Conservation (phyloP, 2,888 invertebrate species). For the Caenorhabditis japonica region DNA sequence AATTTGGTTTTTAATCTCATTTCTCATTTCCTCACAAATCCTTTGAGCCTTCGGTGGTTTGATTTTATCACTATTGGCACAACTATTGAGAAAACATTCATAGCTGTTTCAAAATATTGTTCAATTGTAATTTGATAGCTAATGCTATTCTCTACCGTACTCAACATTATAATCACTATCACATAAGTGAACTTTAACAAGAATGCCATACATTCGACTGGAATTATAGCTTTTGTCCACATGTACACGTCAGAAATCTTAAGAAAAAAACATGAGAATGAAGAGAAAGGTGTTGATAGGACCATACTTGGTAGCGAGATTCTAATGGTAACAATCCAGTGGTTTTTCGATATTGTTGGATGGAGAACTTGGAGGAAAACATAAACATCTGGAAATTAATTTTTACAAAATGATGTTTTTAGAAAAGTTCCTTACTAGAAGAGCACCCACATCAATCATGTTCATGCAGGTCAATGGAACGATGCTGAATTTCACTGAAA, state of each 20-base stretch:
- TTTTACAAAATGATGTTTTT: background rate
- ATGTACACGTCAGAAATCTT: slow-evolving; percentile 44
- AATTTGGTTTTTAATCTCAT: background rate
- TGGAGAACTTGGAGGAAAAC: slow-evolving; percentile 22
- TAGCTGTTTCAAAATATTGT: slow-evolving; percentile 11
- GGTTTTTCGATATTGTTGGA: slow-evolving; percentile 19
- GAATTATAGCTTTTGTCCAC: slow-evolving; percentile 32
- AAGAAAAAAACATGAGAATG: background rate
- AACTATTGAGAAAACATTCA: slow-evolving; percentile 11
- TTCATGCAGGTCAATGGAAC: slow-evolving; percentile 23
- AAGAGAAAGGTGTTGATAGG: too few relatives aligned
- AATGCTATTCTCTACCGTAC: slow-evolving; percentile 6
- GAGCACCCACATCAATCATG: slow-evolving; percentile 23
- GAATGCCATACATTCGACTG: slow-evolving; percentile 19
- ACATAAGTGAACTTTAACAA: slow-evolving; percentile 24
- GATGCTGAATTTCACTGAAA: slow-evolving; percentile 19
- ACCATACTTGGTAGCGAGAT: slow-evolving; percentile 16
- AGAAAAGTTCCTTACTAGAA: slow-evolving; percentile 5
- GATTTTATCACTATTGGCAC: slow-evolving; percentile 16
- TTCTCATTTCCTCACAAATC: slow-evolving; percentile 6
- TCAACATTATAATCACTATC: slow-evolving; percentile 15
- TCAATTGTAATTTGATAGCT: slow-evolving; percentile 8
- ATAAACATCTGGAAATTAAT: slow-evolving; percentile 5
- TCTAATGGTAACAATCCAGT: slow-evolving; percentile 10
- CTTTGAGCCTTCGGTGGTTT: slow-evolving; percentile 17